Conservation (phyloP, 1,140 invertebrate species). For the Panulirus ornatus region DNA sequence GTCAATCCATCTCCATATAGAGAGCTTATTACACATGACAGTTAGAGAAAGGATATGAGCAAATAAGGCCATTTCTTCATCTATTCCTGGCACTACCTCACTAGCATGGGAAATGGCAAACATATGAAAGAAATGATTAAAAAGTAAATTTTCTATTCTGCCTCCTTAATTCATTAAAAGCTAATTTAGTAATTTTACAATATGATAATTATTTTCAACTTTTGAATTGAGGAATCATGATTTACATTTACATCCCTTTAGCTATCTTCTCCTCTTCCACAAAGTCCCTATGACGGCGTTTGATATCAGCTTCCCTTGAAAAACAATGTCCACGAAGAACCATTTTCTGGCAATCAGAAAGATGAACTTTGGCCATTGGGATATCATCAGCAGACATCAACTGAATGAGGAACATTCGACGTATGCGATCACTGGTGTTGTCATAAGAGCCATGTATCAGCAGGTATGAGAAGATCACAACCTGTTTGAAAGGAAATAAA, state of each 20-base stretch:
- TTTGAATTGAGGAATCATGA: too few species aligned
- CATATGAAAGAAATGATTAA: too few species aligned
- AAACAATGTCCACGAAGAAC: slow-evolving; percentile 80
- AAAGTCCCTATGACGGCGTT: slow-evolving; percentile 38
- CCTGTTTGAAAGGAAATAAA: slow-evolving; percentile 76
- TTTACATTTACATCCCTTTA: slow-evolving; percentile 32
- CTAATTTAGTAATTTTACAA: too few species aligned
- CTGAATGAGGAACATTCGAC: slow-evolving; percentile 82
- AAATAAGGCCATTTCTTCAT: too few species aligned
- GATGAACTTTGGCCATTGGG: slow-evolving; percentile 79
- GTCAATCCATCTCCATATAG: too few species aligned
- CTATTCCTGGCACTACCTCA: too few species aligned
- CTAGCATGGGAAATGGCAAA: too few species aligned
- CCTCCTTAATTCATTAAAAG: too few species aligned
- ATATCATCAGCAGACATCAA: slow-evolving; percentile 80
- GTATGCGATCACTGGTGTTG: slow-evolving; percentile 79
- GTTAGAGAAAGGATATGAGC: too few species aligned
- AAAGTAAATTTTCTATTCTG: too few species aligned
- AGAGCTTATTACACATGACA: too few species aligned
- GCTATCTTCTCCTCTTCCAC: not conserved
- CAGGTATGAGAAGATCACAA: slow-evolving; percentile 83
- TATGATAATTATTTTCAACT: too few species aligned
- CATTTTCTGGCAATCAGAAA: slow-evolving; percentile 80
- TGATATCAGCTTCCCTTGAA: slow-evolving; percentile 78
- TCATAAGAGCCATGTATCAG: slow-evolving; percentile 82